These are phyloP conservation scores for Lepidurus packardi DNA, from an alignment of 1,140 invertebrate species.

Conservation along the genomic window DNA sequence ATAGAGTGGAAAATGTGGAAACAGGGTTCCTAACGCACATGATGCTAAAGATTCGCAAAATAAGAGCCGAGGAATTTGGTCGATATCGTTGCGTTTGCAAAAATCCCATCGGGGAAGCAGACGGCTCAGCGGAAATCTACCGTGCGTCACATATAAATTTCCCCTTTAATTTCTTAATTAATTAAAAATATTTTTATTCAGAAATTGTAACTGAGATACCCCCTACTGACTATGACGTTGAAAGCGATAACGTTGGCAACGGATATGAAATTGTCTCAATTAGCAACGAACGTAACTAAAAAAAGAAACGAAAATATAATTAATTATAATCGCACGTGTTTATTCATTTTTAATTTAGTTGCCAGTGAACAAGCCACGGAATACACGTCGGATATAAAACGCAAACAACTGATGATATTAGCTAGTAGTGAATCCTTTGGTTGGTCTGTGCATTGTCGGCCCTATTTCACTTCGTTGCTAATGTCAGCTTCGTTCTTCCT, in stretches of 20 bases:
- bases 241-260: background rate
- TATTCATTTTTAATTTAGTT: background rate
- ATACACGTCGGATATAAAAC: background rate
- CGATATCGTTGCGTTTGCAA: constrained; percentile 25
- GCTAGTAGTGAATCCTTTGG: background rate
- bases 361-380: background rate
- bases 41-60: background rate
- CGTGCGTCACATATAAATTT: background rate
- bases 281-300: background rate
- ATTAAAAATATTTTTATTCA: background rate
- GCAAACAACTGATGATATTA: background rate
- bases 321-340: background rate
- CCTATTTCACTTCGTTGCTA: background rate
- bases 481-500: constrained; percentile 10
- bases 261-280: background rate
- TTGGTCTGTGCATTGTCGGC: background rate
- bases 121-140: background rate
- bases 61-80: background rate
- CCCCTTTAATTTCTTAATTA: background rate
- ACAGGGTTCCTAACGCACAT: constrained; percentile 11
- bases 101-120: constrained; percentile 11
- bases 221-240: background rate
- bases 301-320: background rate
- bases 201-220: background rate
- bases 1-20: background rate